Base-by-base conservation (phyloP, 2,888 invertebrate species). In the Drosophila greeni region DNA sequence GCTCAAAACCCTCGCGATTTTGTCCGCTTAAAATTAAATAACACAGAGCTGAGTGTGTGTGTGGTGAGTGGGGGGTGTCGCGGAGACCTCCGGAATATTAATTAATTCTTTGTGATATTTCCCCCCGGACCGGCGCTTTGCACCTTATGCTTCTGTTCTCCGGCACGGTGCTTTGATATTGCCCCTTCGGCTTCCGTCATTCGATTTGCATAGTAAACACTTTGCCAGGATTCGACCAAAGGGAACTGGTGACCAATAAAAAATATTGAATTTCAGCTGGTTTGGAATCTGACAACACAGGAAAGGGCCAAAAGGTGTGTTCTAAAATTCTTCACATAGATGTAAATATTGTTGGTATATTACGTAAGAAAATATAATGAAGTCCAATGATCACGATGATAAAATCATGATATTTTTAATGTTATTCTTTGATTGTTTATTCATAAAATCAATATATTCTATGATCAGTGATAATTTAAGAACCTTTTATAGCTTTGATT, bases 61-160 rank as follows among this genome's bases (percentile, higher is more conserved):
- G 54, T 18, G 37, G 51, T 23, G 45, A 39, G 40, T 37, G 39
- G 47, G 37, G 47, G 36, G 45, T 33, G 24, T 9, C 31, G 31
- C 64, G 62, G 42, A 66, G 59, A 64, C 56, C 72, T 76, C 82
- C 82, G 82, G 82, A 77, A 81, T 81, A 81, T 81, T 81, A 81
- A 80, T 81, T 81, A 81, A 77, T 80, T 71, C 73, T 72, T 74
- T 75, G 47, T 61, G 47, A 70, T 56, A 42, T 42, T 61, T 33
- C 37, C 48, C 34, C 29, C 16, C 20, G 39, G 29, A n/a, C 40
- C 31, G 12, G 73, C 58, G 65, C 51, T 58, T 49, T 53, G 55
- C 49, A 54, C 37, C 64, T 64, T 36, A 39, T 45, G 33, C 14
- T 56, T 53, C 36, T 18, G 26, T 34, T 42, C 29, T 24, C 24